Percentiles rank a stretch among this genome's conserved stretches.
Conservation (phyloP, 2,888 invertebrate species). For the Volucella bombylans region DNA sequence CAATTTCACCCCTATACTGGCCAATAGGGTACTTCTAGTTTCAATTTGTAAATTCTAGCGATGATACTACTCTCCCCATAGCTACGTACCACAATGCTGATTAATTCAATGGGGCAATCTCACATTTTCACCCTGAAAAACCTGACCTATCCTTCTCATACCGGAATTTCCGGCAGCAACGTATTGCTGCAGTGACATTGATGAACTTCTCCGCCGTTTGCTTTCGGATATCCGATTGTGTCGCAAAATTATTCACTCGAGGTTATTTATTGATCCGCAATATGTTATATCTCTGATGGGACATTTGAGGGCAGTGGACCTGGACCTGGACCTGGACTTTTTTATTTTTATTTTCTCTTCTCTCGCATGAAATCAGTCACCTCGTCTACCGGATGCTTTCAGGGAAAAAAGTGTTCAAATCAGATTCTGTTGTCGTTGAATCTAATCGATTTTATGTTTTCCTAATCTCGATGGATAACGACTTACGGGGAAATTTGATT, state of each 20-base stretch:
- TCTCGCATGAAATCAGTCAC: conserved; percentile 20
- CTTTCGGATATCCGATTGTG: conserved; percentile 57
- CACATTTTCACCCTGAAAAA: background rate
- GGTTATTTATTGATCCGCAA: conserved; percentile 60
- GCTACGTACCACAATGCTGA: conserved; percentile 4
- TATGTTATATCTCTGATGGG: conserved; percentile 28
- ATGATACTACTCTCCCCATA: background rate
- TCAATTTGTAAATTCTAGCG: conserved; percentile 14
- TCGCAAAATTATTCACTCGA: conserved; percentile 50
- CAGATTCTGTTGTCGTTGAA: conserved; percentile 50
- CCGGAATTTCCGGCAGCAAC: background rate
- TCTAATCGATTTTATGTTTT: conserved; percentile 58
- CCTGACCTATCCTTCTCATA: background rate
- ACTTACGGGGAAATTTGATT: conserved; percentile 53
- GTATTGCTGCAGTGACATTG: conserved; percentile 34
- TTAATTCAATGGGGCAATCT: conserved; percentile 7
- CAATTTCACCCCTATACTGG: background rate
- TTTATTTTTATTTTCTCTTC: conserved; percentile 32
- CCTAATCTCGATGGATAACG: background rate
- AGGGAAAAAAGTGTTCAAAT: conserved; percentile 45
- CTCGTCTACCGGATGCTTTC: conserved; percentile 38
- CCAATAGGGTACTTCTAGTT: conserved; percentile 1
- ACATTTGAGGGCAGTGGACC: background rate
- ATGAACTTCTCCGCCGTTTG: conserved; percentile 35
- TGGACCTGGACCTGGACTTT: background rate